Base-by-base conservation (phyloP, 2,113 vertebrate species). In the Leucosticte australis region DNA sequence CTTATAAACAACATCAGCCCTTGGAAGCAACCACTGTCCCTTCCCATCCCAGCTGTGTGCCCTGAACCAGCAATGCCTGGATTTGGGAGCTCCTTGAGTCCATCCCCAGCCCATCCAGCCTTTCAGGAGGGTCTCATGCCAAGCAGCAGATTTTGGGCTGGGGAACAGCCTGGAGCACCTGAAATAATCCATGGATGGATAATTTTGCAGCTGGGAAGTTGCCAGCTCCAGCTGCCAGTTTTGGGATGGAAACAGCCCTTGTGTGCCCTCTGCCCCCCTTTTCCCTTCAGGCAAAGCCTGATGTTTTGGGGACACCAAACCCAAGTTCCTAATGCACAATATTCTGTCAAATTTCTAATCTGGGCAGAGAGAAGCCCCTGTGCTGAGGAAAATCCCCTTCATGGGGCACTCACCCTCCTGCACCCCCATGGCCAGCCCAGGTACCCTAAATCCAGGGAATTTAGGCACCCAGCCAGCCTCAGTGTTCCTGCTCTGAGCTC, bases 91-190 rank as follows among this genome's bases (percentile, higher is more conserved):
- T 14, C 7, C 42, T 35, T 16, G 35, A 9, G 5, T 5, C 84
- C 55, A 6, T 4, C 28, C 63, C 2, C 26, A 56, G 69, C 46
- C 39, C 7, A 0, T 2, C 19, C 0, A 0, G 13, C 19, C 6
- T n/a, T 28, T 24, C 2, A 22, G 27, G 13, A 2, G 2, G 13
- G 12, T 13, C 37, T 46, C 22, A 5, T 1, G 0, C 2, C 2
- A 3, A 17, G 63, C 52, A 47, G n/a, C 42, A 5, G 30, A 1
- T 65, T 46, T n/a, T 1, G 12, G 35, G 15, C 44, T 28, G 41
- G 52, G 24, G 56, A 19, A 5, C 35, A 42, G 37, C 28, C 15
- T 13, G 5, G 53, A 47, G 31, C 39, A 9, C 18, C 90, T 50
- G 3, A 6, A 21, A 4, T 4, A 15, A 46, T 6, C 62, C 33